A percentile compares a stretch with the other conserved stretches of the same genome.
Evolutionary conservation across 1,140 invertebrate genomes (phyloP).

Genomic region (Hydropsyche tenuis): DNA sequence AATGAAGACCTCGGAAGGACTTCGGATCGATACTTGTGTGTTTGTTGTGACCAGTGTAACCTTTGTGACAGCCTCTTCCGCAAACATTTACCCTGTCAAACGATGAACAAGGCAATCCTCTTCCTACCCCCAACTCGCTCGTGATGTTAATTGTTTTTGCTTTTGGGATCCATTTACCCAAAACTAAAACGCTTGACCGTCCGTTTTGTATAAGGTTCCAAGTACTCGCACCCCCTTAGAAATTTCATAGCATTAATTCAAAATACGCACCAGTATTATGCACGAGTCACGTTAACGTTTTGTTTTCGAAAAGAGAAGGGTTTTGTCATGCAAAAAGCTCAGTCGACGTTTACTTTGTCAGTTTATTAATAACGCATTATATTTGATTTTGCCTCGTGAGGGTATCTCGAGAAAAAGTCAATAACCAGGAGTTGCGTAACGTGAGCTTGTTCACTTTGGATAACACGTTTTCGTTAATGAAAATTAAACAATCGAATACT

Average conservation of each 20-base stretch:
- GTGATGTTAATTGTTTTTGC: constrained; percentile 39
- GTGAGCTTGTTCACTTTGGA: background rate
- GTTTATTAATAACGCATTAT: background rate
- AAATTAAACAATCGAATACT: constrained; percentile 37
- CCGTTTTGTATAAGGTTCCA: constrained; percentile 9
- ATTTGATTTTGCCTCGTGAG: background rate
- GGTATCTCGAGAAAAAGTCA: background rate
- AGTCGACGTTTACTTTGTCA: background rate
- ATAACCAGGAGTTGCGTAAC: background rate
- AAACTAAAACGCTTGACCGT: constrained; percentile 28
- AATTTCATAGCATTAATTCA: constrained; percentile 13
- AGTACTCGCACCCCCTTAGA: background rate
- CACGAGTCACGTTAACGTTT: constrained; percentile 10
- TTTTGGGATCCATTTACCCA: constrained; percentile 20
- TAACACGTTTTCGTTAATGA: constrained; percentile 22
- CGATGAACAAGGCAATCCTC: constrained; percentile 34
- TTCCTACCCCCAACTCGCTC: background rate
- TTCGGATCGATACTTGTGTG: constrained; percentile 21
- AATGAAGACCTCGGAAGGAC: constrained; percentile 29
- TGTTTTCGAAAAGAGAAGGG: constrained; percentile 23
- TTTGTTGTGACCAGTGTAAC: constrained; percentile 30
- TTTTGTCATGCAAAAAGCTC: background rate
- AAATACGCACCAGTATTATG: constrained; percentile 3
- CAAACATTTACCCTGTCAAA: constrained; percentile 41
- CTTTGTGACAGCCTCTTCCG: constrained; percentile 34